Conservation (phyloP, 2,797 vertebrate species). For the Gouania willdenowi region DNA sequence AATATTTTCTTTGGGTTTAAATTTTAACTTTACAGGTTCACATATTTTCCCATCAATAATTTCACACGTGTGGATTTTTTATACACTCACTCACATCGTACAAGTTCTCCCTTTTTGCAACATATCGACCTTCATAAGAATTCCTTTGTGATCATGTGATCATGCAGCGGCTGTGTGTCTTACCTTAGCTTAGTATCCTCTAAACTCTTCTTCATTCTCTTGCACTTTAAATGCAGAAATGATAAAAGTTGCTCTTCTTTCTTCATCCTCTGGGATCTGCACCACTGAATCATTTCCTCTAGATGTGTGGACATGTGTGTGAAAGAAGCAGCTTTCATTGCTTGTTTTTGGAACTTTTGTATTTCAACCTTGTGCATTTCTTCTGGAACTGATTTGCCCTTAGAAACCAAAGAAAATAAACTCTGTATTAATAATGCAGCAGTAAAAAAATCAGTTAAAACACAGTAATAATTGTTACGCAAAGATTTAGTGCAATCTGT, state of each 20-base stretch:
- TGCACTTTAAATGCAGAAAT: conserved; percentile 63
- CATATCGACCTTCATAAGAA: too few relatives aligned
- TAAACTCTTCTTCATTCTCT: conserved; percentile 47
- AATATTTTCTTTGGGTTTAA: too few relatives aligned
- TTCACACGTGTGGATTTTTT: too few relatives aligned
- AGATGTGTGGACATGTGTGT: conserved; percentile 39
- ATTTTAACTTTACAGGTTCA: too few relatives aligned
- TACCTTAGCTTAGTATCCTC: too few relatives aligned
- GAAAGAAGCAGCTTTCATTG: conserved; percentile 44
- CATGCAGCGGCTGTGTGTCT: too few relatives aligned
- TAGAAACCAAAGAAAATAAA: neutral
- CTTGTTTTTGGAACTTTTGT: conserved; percentile 32
- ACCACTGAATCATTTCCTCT: conserved; percentile 61
- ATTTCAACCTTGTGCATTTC: neutral
- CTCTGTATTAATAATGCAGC: neutral
- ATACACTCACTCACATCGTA: too few relatives aligned
- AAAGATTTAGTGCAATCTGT: neutral
- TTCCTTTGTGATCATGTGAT: too few relatives aligned
- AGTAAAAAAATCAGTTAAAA: neutral
- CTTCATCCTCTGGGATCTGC: conserved; percentile 34
- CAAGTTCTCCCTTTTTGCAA: too few relatives aligned
- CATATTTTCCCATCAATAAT: too few relatives aligned
- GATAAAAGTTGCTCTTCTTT: conserved; percentile 43
- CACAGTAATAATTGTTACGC: too few relatives aligned
- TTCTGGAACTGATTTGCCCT: conserved; percentile 1